Evolutionary conservation across 2,888 invertebrate genomes (phyloP), one percentile per base, ranked within the genome.

Genomic region (Branchellion lobata): DNA sequence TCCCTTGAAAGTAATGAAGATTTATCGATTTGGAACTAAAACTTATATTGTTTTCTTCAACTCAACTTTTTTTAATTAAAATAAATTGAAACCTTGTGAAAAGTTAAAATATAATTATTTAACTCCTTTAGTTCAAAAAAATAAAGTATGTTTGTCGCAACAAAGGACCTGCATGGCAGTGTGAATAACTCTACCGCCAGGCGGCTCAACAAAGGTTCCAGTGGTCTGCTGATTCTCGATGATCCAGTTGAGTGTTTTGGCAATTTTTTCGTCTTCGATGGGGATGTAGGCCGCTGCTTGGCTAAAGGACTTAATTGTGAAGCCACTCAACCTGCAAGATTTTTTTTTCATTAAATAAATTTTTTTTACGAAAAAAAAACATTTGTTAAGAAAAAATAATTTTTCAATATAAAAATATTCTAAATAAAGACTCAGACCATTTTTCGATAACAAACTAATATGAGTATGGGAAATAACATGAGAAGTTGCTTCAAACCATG

Each of bases 241-340:
- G 80, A 96, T 89, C 94, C 94, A 96, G 79, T 91, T 89, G 27
- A 93, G 89, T 1, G 93, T 92, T 29, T 90, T 89, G 18, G 89
- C 88, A 78, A 94, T 90, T 5, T 80, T 80, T 18, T 0, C 27
- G 11, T 81, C 27, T 65, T 68, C 47, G 8, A 74, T 40, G 0
- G 80, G 72, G 21, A 81, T 79, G 69, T 31, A 79, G 34, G 31
- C 47, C 27, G 74, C 1, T 24, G 81, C 79, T 47, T 81, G 74
- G 24, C 36, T 61, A 75, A 81, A 79, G 14, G 31, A 53, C 61
- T 79, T 79, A 14, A 68, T 51, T 0, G 74, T 74, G 40, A 81
- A 79, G 14, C 79, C 40, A 27, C 79, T 79, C 68, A 81, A 24
- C 81, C 81, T 81, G 18, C 36, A 14, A 14, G 27, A 27, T 47